A percentile compares a stretch with the other conserved stretches of the same genome.
Conservation (phyloP, 1,140 invertebrate species). For the Euwallacea similis region DNA sequence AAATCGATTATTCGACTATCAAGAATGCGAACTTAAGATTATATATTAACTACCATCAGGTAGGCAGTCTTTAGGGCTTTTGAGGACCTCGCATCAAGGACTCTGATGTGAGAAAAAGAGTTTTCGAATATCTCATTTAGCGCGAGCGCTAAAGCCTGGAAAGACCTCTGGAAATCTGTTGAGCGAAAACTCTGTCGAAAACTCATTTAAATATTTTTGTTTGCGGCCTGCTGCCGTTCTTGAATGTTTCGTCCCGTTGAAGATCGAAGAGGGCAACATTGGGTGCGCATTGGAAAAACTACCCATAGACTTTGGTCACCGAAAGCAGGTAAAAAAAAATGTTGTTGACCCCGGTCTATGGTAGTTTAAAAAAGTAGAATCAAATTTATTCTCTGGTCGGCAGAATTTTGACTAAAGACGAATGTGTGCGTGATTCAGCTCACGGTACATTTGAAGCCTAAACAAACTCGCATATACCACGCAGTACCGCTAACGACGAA, state of each 20-base stretch:
- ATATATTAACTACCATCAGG: conserved; percentile 20
- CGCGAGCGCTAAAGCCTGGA: not conserved
- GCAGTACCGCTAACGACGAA: conserved; percentile 11
- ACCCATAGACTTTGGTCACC: not conserved
- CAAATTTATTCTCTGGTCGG: not conserved
- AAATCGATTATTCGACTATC: conserved; percentile 23
- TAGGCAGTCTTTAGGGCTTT: conserved; percentile 1
- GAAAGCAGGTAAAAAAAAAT: conserved; percentile 7
- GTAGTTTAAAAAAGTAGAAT: not conserved
- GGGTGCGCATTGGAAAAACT: not conserved
- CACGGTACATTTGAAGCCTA: not conserved
- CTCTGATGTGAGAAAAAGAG: not conserved
- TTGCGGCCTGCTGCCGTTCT: not conserved
- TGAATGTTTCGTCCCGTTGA: not conserved
- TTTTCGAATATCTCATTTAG: not conserved
- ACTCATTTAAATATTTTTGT: not conserved
- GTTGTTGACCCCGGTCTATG: not conserved
- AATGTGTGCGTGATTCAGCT: not conserved
- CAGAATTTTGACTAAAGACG: not conserved
- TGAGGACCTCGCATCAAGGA: not conserved
- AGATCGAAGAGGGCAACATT: not conserved
- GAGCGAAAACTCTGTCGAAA: too few relatives aligned
- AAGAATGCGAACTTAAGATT: conserved; percentile 21
- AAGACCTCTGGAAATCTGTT: too few relatives aligned
- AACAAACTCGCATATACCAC: conserved; percentile 11